Conservation (phyloP, 2,113 vertebrate genomes). For the Hippocampus zosterae region DNA sequence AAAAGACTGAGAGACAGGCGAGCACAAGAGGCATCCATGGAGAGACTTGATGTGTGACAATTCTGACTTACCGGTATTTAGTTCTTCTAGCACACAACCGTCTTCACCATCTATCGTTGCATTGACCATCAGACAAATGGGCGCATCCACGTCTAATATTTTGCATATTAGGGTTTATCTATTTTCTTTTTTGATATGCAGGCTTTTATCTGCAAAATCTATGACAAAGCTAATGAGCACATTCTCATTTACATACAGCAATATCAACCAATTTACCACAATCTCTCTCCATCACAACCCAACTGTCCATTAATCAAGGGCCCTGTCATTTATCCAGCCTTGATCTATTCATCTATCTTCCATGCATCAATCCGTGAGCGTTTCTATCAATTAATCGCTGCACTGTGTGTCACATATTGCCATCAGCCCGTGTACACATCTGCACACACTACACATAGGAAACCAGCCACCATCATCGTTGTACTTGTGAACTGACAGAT, state of each 20-base stretch:
- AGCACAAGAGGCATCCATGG: conserved; percentile 10
- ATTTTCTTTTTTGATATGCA: not conserved
- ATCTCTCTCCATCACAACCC: not conserved
- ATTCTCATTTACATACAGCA: not conserved
- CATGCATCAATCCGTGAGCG: not conserved
- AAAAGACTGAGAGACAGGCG: conserved; percentile 49
- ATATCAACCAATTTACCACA: not conserved
- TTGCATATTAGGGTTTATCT: not conserved
- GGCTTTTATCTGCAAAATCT: conserved; percentile 1
- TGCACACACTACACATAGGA: not conserved
- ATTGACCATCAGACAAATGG: not conserved
- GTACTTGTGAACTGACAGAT: not conserved
- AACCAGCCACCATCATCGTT: not conserved
- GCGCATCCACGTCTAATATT: not conserved
- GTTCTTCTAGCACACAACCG: not conserved
- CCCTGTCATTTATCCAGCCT: conserved; percentile 1
- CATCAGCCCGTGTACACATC: not conserved
- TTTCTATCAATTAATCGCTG: not conserved
- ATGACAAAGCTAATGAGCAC: not conserved
- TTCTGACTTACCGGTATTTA: conserved; percentile 12
- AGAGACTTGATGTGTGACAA: conserved; percentile 27
- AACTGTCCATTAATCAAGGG: conserved; percentile 6
- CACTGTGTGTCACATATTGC: not conserved
- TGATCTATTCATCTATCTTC: not conserved
- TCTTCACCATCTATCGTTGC: conserved; percentile 15